Evolutionary conservation across 1,140 invertebrate species (phyloP), one percentile per base, ranked within the genome.

Genomic region (Drosophila arizonae): DNA sequence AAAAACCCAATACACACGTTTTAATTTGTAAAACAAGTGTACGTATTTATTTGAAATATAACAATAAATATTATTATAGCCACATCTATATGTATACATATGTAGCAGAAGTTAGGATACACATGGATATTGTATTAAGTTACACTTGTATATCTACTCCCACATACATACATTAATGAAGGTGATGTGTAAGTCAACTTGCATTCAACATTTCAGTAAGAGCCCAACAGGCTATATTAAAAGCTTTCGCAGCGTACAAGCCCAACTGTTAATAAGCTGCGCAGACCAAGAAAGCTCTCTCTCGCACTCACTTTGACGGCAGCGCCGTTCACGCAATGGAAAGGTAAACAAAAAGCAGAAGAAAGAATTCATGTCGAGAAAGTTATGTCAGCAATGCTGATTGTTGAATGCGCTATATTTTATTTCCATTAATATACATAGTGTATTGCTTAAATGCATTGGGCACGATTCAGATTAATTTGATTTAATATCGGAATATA

Each of bases 241-340:
- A 69, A 73, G 71, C 71, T 62, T 70, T 39, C 11, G 4, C 28
- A 67, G 50, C 62, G 77, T 70, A 33, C 57, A 76, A 81, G 79
- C 76, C 80, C 56, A 71, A 57, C 76, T 76, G 79, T 60, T 82
- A 36, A 55, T 46, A 15, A 41, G 48, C 41, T 45, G 52, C 64
- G 69, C 63, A 66, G 26, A 51, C 64, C 45, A 45, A 33, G 21
- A 81, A 76, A 69, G 70, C 81, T 85, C 60, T 55, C 64, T 56
- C 50, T 72, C 43, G 39, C 13, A 48, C 36, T 9, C 45, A 48
- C 45, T 52, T 8, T 26, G 8, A 9, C 33, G 33, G 50, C 72
- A 61, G 67, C 70, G 66, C 51, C 62, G 28, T 58, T 55, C 33
- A 28, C 15, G n/a, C 26, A 17, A 62, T 43, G 54, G 55, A 28